Base-by-base conservation (phyloP, 2,888 invertebrate genomes). In the Hypsopygia costalis region DNA sequence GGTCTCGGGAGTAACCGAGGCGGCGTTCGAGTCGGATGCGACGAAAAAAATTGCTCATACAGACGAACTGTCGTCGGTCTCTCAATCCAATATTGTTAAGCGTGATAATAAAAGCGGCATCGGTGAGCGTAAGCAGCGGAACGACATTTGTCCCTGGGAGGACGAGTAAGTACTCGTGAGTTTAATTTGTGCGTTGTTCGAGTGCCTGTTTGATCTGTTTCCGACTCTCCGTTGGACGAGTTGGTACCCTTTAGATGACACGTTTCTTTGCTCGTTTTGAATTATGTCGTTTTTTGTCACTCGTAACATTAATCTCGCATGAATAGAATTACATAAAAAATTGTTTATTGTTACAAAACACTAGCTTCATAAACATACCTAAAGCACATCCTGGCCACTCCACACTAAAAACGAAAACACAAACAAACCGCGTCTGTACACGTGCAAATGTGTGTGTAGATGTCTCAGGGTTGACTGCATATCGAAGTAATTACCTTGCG, bases 81-180 rank as follows among this genome's bases (percentile, higher is more conserved):
- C 85, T 50, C 77, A 81, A 65, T 69, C 82, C 56, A 75, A 78
- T 79, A 77, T 81, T 71, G 85, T 83, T 79, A 82, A 75, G 69
- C 74, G 74, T 69, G 79, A 75, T 69, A 76, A 66, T 71, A 80
- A 75, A 62, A 66, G 66, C 66, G 72, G 67, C 69, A 61, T 71
- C 69, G 72, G 69, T 63, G 80, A 78, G 52, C 69, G 71, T 51
- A 79, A 73, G 65, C 76, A 93, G 83, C 91, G 92, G 82, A 95
- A 94, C 86, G 95, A 96, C 86, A 93, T 97, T 74, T 97, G 97
- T 90, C 97, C 97, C 43, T 97, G 97, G 97, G 97, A 97, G 91
- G 96, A 97, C 90, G 96, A 97, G 97, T 97, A 91, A 95, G 96
- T 94, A 81, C 60, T 61, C 55, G 58, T 55, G 62, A 53, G 49